These are phyloP conservation scores for Microtus oregoni DNA, from an alignment of 2,113 vertebrate genomes.

Conservation along the genomic window DNA sequence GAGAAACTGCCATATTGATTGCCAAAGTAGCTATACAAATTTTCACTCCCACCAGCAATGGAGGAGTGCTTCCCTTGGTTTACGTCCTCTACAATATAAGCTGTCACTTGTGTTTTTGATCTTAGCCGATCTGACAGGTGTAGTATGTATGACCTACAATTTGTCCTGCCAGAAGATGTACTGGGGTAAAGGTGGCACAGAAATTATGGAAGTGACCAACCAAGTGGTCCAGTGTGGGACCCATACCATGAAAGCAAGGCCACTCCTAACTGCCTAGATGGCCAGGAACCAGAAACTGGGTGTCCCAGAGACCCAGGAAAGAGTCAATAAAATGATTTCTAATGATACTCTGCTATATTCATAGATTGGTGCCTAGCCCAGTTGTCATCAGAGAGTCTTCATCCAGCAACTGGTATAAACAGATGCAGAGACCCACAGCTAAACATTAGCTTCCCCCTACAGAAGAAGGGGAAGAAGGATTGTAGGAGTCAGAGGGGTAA, in stretches of 20 bases:
- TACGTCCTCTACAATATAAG: not conserved
- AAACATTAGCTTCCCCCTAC: not conserved
- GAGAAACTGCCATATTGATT: too few species aligned
- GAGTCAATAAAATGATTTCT: not conserved
- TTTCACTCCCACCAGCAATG: not conserved
- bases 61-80: not conserved
- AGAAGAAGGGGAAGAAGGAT: not conserved
- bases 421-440: not conserved
- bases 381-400: too few species aligned
- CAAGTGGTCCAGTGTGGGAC: not conserved
- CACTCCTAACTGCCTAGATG: not conserved
- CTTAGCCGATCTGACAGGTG: not conserved
- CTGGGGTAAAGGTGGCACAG: not conserved
- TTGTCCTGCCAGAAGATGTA: not conserved
- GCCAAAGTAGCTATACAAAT: not conserved
- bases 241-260: not conserved
- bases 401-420: not conserved
- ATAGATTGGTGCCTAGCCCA: not conserved
- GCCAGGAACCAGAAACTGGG: not conserved
- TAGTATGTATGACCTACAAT: not conserved
- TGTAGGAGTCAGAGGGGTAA: too few species aligned
- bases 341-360: not conserved
- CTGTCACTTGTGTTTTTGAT: not conserved
- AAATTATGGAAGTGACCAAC: not conserved
- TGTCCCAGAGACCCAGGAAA: not conserved